phyloP scores from a whole-genome alignment of 2,113 vertebrate species.

The Lethenteron camtschaticum region DNA sequence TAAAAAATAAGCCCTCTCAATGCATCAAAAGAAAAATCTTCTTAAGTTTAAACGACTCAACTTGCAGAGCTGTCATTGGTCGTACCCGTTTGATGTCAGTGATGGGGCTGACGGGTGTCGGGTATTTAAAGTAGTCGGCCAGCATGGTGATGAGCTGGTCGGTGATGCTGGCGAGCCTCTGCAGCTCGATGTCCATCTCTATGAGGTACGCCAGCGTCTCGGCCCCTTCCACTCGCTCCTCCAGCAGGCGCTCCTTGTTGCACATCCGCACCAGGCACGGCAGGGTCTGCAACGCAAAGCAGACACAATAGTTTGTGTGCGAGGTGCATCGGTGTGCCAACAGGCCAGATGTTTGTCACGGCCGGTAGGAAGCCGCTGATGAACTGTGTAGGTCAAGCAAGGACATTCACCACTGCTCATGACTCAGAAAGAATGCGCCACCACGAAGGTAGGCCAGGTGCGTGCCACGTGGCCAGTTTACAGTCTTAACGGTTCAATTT shows the following conservation, averaged over 20 bases:
- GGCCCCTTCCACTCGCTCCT: constrained; percentile 84
- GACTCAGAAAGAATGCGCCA: too few species aligned
- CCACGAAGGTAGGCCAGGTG: too few species aligned
- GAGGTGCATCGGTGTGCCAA: too few species aligned
- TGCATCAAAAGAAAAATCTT: too few species aligned
- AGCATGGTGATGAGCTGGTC: constrained; percentile 91
- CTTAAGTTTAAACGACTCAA: neutral
- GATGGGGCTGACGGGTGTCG: constrained; percentile 92
- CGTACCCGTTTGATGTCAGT: constrained; percentile 92
- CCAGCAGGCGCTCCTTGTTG: constrained; percentile 75
- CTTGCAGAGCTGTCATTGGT: neutral
- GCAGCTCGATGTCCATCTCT: constrained; percentile 83
- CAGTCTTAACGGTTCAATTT: neutral
- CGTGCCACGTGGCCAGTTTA: too few species aligned
- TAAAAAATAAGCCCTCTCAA: too few species aligned
- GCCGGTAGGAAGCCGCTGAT: too few species aligned
- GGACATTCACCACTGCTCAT: too few species aligned
- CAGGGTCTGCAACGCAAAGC: constrained; percentile 39
- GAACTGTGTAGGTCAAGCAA: too few species aligned
- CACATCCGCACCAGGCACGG: constrained; percentile 95
- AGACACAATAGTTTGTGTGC: neutral
- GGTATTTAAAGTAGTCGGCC: constrained; percentile 97
- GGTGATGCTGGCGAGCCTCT: constrained; percentile 79
- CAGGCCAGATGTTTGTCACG: too few species aligned
- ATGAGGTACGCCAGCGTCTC: constrained; percentile 90